Conservation (phyloP, 1,140 invertebrate species). For the Zelostemma sp. region DNA sequence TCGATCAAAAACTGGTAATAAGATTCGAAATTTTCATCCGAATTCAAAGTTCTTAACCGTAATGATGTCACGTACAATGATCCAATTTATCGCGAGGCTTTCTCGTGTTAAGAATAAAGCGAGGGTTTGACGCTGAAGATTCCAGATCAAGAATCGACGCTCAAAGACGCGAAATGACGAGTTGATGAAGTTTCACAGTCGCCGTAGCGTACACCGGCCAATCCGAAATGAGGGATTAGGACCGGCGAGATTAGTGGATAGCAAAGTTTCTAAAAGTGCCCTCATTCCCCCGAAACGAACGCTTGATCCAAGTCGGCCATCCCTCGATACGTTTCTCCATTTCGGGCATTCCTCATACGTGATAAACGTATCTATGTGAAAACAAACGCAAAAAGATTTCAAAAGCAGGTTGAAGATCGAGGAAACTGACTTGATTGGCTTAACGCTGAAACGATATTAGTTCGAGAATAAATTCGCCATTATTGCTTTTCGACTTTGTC, state of each 20-base stretch:
- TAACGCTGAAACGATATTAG: too few species aligned
- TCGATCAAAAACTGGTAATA: too few species aligned
- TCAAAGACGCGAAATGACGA: conserved; percentile 64
- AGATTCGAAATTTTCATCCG: background rate
- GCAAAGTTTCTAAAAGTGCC: conserved; percentile 68
- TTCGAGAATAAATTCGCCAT: too few species aligned
- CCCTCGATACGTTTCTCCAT: conserved; percentile 13
- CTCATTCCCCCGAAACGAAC: conserved; percentile 40
- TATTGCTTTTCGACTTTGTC: too few species aligned
- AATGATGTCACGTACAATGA: conserved; percentile 69
- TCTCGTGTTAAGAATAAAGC: conserved; percentile 48
- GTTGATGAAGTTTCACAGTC: conserved; percentile 66
- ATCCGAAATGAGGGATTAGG: conserved; percentile 53
- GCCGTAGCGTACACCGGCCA: conserved; percentile 43
- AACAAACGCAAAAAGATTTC: conserved; percentile 26
- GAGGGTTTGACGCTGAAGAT: conserved; percentile 19
- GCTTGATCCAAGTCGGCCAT: conserved; percentile 47
- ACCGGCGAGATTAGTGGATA: conserved; percentile 61
- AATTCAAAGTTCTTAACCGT: conserved; percentile 56
- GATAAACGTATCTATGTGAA: conserved; percentile 49
- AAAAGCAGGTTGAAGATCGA: conserved; percentile 36
- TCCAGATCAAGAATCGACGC: conserved; percentile 52
- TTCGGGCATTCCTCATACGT: conserved; percentile 35
- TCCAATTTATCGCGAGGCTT: conserved; percentile 59
- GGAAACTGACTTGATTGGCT: conserved; percentile 27